These are phyloP conservation scores for Scrobipalpa atriplicella DNA, from an alignment of 2,888 invertebrate species.

Conservation along the genomic window DNA sequence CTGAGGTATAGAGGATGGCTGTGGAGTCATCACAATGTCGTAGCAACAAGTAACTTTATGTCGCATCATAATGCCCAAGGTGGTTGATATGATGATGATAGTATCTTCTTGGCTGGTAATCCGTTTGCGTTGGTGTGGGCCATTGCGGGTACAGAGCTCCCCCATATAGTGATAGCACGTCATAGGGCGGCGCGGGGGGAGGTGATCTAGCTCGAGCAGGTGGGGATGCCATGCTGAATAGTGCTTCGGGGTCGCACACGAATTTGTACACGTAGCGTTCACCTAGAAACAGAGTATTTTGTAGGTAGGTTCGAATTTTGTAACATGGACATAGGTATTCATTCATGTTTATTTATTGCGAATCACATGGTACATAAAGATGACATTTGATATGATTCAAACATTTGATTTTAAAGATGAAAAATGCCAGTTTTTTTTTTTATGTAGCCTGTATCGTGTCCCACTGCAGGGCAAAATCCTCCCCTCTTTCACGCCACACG, in stretches of 20 bases:
- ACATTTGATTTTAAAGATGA: too few relatives aligned
- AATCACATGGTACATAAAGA: too few relatives aligned
- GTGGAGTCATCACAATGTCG: too few relatives aligned
- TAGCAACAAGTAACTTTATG: neutral
- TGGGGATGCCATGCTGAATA: slow-evolving; percentile 90
- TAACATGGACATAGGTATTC: too few relatives aligned
- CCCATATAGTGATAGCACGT: slow-evolving; percentile 63
- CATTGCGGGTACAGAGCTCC: slow-evolving; percentile 56
- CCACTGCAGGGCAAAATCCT: too few relatives aligned
- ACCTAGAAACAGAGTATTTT: slow-evolving; percentile 73
- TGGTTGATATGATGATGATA: slow-evolving; percentile 43
- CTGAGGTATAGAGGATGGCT: too few relatives aligned
- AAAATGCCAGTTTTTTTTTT: too few relatives aligned
- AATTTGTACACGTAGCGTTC: slow-evolving; percentile 98
- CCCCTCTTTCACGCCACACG: too few relatives aligned
- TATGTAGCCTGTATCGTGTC: too few relatives aligned
- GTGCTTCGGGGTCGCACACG: slow-evolving; percentile 96
- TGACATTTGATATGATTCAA: too few relatives aligned
- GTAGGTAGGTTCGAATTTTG: too few relatives aligned
- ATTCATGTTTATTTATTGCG: too few relatives aligned
- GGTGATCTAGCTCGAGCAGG: slow-evolving; percentile 47
- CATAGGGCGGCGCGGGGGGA: slow-evolving; percentile 49
- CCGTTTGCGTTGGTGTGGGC: slow-evolving; percentile 41
- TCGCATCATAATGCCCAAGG: slow-evolving; percentile 36
- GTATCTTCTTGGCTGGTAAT: slow-evolving; percentile 51